These are phyloP conservation scores for Myrmecophaga tridactyla DNA, from an alignment of 2,113 vertebrate species.

Conservation along the genomic window DNA sequence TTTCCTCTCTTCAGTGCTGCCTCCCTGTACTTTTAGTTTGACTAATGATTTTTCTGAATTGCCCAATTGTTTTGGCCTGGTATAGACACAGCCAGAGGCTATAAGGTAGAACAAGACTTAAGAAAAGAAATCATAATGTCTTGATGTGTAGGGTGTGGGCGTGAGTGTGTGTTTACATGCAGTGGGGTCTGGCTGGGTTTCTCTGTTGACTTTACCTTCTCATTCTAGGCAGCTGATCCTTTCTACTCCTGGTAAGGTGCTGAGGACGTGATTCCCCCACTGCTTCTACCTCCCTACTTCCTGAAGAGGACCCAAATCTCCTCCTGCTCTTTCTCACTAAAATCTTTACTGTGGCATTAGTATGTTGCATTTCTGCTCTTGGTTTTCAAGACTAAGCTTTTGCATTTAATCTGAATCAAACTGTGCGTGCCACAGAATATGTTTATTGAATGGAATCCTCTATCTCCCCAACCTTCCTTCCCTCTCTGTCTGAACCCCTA, in stretches of 20 bases:
- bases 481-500: rapidly evolving
- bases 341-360: neutral
- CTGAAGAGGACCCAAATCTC: neutral
- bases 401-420: rapidly evolving
- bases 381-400: neutral
- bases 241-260: neutral
- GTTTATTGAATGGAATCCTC: neutral
- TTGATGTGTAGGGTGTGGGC: neutral
- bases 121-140: neutral
- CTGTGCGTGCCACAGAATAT: neutral
- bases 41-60: neutral
- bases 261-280: neutral
- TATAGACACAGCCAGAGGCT: neutral
- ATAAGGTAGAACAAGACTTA: neutral
- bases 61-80: neutral
- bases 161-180: neutral
- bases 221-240: neutral
- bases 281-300: neutral
- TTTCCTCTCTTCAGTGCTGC: neutral
- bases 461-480: rapidly evolving
- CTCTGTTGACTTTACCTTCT: neutral
- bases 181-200: neutral
- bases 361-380: neutral
- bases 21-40: neutral
- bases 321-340: neutral